A percentile compares a stretch with the other conserved stretches of the same genome.
phyloP scores from a whole-genome alignment of 2,797 vertebrate species.

The Lateolabrax maculatus region DNA sequence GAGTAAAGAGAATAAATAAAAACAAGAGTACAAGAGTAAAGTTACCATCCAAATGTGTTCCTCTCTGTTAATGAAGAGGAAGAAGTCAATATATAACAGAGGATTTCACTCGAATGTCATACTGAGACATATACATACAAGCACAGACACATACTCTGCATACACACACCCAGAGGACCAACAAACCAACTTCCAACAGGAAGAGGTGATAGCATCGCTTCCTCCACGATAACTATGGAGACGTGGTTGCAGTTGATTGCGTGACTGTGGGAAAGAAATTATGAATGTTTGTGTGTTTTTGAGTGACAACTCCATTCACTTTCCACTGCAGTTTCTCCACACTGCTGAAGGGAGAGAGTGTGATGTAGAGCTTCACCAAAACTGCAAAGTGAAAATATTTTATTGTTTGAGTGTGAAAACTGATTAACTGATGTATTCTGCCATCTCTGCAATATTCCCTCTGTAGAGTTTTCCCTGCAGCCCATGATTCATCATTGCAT shows the following conservation, averaged over 20 bases:
- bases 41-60: not conserved
- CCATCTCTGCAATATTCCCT: conserved; percentile 20
- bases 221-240: conserved; percentile 52
- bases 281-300: conserved; percentile 9
- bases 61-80: not conserved
- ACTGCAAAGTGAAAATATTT: conserved; percentile 38
- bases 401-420: conserved; percentile 29
- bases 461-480: conserved; percentile 6
- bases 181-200: conserved; percentile 57
- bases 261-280: conserved; percentile 48
- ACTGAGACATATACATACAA: not conserved
- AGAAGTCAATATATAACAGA: not conserved
- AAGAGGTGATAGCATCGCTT: conserved; percentile 74
- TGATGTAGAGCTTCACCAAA: conserved; percentile 1
- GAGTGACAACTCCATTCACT: conserved; percentile 1
- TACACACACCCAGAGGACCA: conserved; percentile 24
- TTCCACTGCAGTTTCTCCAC: conserved; percentile 19
- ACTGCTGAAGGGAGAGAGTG: not conserved
- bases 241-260: conserved; percentile 26
- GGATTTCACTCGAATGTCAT: conserved; percentile 13
- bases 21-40: not conserved
- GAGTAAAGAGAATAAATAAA: not conserved
- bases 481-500: conserved; percentile 38
- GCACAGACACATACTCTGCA: not conserved
- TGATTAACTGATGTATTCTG: conserved; percentile 17